phyloP scores from a whole-genome alignment of 2,888 invertebrate species.

The Mythimna vitellina region DNA sequence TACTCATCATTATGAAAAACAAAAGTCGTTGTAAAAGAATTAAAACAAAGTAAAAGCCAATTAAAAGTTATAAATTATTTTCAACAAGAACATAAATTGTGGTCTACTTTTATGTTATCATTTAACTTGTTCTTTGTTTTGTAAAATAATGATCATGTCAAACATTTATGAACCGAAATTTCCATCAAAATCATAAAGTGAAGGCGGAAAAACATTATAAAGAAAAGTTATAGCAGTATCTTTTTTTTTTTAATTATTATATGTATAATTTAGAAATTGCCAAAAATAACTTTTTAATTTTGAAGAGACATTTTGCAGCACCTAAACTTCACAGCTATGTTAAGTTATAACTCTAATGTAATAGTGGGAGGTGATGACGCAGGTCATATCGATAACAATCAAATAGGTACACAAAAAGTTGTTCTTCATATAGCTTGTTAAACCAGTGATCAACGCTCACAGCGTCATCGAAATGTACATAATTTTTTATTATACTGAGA shows the following conservation, averaged over 20 bases:
- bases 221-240: neutral
- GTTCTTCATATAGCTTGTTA: slow-evolving; percentile 41
- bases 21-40: slow-evolving; percentile 51
- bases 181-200: slow-evolving; percentile 7
- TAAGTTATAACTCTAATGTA: neutral
- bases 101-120: slow-evolving; percentile 43
- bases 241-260: too few species aligned
- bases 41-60: slow-evolving; percentile 58
- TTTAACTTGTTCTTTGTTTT: slow-evolving; percentile 42
- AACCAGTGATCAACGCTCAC: slow-evolving; percentile 48
- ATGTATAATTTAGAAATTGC: too few species aligned
- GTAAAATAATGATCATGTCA: slow-evolving; percentile 20
- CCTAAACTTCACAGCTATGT: neutral
- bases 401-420: slow-evolving; percentile 39
- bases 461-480: slow-evolving; percentile 18
- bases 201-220: neutral
- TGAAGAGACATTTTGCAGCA: neutral
- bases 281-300: too few species aligned
- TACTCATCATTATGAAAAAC: slow-evolving; percentile 44
- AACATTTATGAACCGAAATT: slow-evolving; percentile 4
- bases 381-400: slow-evolving; percentile 53
- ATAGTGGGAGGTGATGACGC: slow-evolving; percentile 29
- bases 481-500: slow-evolving; percentile 10
- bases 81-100: slow-evolving; percentile 56
- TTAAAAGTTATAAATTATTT: slow-evolving; percentile 61